Conservation (phyloP, 2,113 vertebrate genomes). For the Anthoscopus minutus region DNA sequence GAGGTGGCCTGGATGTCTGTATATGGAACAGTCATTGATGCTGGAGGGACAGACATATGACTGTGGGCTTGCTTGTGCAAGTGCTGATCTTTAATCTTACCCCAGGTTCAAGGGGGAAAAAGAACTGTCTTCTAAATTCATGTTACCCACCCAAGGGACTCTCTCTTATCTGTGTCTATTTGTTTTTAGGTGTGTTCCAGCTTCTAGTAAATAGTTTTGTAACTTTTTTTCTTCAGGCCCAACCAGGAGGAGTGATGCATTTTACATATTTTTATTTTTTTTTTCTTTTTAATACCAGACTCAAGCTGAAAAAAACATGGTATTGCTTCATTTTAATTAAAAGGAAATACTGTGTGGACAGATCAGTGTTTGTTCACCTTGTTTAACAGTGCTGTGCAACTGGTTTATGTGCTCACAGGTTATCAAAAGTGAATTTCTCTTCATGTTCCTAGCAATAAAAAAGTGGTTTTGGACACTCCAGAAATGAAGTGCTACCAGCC, state of each 20-base stretch:
- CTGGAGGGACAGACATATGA: neutral
- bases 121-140: neutral
- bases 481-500: conserved; percentile 65
- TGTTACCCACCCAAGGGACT: neutral
- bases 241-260: neutral
- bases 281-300: neutral
- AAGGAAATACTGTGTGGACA: neutral
- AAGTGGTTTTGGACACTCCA: conserved; percentile 59
- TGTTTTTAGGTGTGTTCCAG: neutral
- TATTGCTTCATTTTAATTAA: neutral
- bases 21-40: neutral
- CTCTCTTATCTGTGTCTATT: neutral
- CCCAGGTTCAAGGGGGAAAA: neutral
- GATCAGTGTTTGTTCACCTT: neutral
- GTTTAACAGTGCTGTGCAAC: neutral
- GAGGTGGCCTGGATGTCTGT: neutral
- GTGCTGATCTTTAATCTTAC: neutral
- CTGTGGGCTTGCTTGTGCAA: neutral
- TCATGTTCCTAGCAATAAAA: conserved; percentile 34
- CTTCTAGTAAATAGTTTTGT: neutral
- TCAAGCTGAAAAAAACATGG: neutral
- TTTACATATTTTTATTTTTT: neutral
- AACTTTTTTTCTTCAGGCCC: neutral
- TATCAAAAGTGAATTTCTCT: neutral
- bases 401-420: conserved; percentile 47